Conservation (phyloP, 35 echinoderm and acorn worm genomes). For the Heliocidaris tuberculata region DNA sequence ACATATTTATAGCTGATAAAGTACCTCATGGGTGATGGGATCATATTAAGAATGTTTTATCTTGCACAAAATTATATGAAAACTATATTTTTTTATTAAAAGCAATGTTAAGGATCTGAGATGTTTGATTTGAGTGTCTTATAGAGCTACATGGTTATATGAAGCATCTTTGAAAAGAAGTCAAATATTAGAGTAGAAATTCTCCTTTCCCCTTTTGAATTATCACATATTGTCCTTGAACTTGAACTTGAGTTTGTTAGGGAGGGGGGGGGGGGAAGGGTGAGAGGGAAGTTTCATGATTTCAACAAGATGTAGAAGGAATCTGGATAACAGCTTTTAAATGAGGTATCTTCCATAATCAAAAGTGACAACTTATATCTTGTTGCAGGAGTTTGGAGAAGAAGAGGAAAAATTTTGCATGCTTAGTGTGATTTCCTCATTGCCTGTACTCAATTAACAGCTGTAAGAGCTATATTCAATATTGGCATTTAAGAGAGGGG, state of each 20-base stretch:
- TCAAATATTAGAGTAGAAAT: no score
- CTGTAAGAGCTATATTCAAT: constrained; percentile 30
- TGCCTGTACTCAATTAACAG: constrained; percentile 49
- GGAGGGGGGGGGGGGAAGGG: no score
- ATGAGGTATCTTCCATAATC: neutral
- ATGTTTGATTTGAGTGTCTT: no score
- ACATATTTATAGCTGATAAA: no score
- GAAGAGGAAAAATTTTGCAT: constrained; percentile 1
- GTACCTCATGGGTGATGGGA: no score
- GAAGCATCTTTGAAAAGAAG: no score
- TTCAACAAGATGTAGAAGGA: neutral
- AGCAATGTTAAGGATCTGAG: no score
- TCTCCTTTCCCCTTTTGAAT: no score
- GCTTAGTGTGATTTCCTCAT: constrained; percentile 33
- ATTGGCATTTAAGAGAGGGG: neutral
- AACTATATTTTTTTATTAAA: no score
- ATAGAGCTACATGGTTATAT: no score
- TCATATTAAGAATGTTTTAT: no score
- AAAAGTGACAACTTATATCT: constrained; percentile 21
- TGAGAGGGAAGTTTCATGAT: neutral
- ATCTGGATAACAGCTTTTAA: neutral
- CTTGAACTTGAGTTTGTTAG: neutral
- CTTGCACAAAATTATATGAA: no score
- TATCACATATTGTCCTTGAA: neutral
- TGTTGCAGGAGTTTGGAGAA: constrained; percentile 2